Conservation (phyloP, 1,140 invertebrate genomes). For the Samia ricini region DNA sequence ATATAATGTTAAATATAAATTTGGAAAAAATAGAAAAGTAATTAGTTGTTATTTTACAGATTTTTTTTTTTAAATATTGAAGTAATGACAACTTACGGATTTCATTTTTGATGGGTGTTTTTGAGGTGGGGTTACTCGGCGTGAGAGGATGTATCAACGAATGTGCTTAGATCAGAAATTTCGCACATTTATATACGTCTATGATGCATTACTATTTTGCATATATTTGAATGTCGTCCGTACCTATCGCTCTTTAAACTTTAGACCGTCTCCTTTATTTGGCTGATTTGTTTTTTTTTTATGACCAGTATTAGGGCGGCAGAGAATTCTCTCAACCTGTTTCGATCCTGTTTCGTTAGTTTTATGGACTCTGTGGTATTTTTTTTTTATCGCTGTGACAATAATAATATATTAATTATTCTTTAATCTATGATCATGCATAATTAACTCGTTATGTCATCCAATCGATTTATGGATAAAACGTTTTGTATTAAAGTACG, state of each 20-base stretch:
- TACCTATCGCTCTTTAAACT: constrained; percentile 7
- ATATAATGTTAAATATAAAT: too few species aligned
- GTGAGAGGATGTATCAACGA: constrained; percentile 4
- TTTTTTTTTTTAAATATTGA: too few species aligned
- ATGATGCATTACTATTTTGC: neutral
- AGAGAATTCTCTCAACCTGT: constrained; percentile 11
- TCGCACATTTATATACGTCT: constrained; percentile 2
- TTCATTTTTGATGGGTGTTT: constrained; percentile 2
- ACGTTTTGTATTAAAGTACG: neutral
- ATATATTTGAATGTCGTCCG: neutral
- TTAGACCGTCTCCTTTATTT: constrained; percentile 8
- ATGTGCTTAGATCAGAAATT: neutral
- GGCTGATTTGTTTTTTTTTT: constrained; percentile 5
- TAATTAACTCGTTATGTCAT: neutral
- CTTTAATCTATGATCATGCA: neutral
- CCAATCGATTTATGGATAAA: neutral
- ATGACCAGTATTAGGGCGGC: constrained; percentile 10
- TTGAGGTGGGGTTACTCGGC: constrained; percentile 2
- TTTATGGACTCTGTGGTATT: neutral
- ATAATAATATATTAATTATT: neutral
- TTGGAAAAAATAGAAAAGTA: too few species aligned
- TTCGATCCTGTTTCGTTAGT: constrained; percentile 5
- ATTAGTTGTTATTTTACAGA: too few species aligned
- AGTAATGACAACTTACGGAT: constrained; percentile 13
- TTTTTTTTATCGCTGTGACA: neutral